Base-by-base conservation (phyloP, 2,797 vertebrate species). In the Hipposideros larvatus region DNA sequence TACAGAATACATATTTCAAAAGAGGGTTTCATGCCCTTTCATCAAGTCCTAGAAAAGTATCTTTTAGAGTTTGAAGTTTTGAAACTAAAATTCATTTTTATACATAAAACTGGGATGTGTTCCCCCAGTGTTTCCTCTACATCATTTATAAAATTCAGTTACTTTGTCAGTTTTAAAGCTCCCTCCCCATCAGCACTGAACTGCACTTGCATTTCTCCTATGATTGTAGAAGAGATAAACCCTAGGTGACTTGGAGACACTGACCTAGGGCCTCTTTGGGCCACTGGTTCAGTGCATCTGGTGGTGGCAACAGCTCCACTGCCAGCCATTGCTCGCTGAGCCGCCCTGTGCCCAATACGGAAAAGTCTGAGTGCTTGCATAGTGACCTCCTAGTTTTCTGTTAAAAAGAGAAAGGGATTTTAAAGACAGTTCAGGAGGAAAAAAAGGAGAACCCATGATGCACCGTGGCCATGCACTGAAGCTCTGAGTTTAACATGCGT, bases 11-110 rank as follows among this genome's bases (percentile, higher is more conserved):
- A 4, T 82, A n/a, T 80, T 93, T 78, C 34, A 68, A 68, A 68
- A 77, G 18, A 26, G 7, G 11, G 3, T 87, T 95, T 87, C 24
- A 19, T 94, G 65, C 78, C 37, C 75, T 89, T 85, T 87, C 34
- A 51, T 91, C 66, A 83, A 19, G 51, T 86, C 21, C 55, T 89
- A 43, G n/a, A 34, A 55, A 63, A 92, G 16, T 59, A 65, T 41
- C 31, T 89, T 73, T 66, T 48, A 91, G 74, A 96, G 59, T 61
- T 21, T 74, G 7, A 63, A 65, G 34, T 85, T 95, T 95, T 57
- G 65, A 96, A 94, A 73, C 55, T 68, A 31, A 90, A 73, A 68
- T 63, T 71, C 11, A 19, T 16, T 53, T 71, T 80, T 70, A 55
- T 55, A 86, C 24, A 48, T 74, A 80, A 71, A 84, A 86, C 7